These are phyloP conservation scores for Panulirus ornatus DNA, from an alignment of 1,140 invertebrate genomes.

Conservation along the genomic window DNA sequence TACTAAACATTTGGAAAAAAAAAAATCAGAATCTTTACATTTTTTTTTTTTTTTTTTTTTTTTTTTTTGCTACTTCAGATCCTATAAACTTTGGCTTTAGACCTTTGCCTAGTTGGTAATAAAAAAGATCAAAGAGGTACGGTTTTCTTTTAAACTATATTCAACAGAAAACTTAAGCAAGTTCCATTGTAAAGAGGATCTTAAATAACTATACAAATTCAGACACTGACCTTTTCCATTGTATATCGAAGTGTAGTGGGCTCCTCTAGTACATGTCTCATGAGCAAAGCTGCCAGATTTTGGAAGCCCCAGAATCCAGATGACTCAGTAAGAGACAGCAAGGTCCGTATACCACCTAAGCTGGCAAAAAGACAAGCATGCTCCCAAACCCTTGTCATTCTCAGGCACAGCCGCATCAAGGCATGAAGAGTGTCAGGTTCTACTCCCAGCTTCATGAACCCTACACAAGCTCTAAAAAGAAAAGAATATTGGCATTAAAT, in stretches of 20 bases:
- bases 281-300: conserved; percentile 88
- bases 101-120: not conserved
- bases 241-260: conserved; percentile 86
- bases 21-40: too few species aligned
- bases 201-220: not conserved
- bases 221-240: conserved; percentile 85
- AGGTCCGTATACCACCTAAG: conserved; percentile 85
- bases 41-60: too few species aligned
- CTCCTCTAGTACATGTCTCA: conserved; percentile 92
- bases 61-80: too few species aligned
- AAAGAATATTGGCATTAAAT: too few species aligned
- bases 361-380: conserved; percentile 87
- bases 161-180: not conserved
- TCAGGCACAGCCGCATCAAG: conserved; percentile 85
- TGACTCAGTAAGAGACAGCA: conserved; percentile 86
- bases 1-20: too few species aligned
- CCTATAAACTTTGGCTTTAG: too few species aligned
- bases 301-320: conserved; percentile 88
- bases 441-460: conserved; percentile 85
- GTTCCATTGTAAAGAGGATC: not conserved
- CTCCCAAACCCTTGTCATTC: conserved; percentile 87
- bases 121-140: too few species aligned
- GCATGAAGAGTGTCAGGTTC: conserved; percentile 90
- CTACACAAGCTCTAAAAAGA: conserved; percentile 85
- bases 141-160: too few species aligned